Evolutionary conservation across 2,797 vertebrate species (phyloP), one percentile per base, ranked within the genome.

Genomic region (Dryobates pubescens): DNA sequence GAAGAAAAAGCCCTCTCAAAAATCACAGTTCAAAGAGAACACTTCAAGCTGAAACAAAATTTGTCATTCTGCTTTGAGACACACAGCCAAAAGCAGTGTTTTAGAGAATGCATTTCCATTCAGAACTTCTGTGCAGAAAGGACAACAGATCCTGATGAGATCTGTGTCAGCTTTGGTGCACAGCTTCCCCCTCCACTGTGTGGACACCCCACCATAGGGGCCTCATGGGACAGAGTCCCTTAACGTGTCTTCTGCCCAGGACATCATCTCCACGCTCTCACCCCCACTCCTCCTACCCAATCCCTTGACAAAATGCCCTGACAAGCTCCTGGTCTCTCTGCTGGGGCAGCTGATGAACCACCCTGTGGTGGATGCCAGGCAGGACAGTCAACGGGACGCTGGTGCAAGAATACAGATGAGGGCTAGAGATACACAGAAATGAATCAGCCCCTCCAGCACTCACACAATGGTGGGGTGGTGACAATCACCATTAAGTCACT

Each of bases 31-130:
- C 56, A 85, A 95, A 70, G 57, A 81, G 49, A 90, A 85, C 22
- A 34, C 53, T 72, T 83, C 7, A 19, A 91, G 54, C 45, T 43
- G 76, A 89, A 94, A 89, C 34, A 9, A 80, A 75, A 27, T 57
- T 75, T 89, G 90, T 90, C 61, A 45, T 76, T 79, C 63, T 83
- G 63, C 63, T 89, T 86, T 94, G 84, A 93, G 92, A 92, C 45
- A 68, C 5, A 17, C 53, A 90, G 73, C 72, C 81, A 88, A 85
- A 85, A 88, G 18, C 51, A 54, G 64, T 26, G 57, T 90, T 89
- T 90, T 49, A 49, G 56, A 78, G 63, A 67, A 62, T 15, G 10
- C 13, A 69, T 58, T 91, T 64, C 80, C 80, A 74, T 76, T 76
- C 54, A 79, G 77, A 88, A 81, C 43, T 87, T 72, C 51, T 70